Percentiles rank a stretch among this genome's conserved stretches.
phyloP scores from a whole-genome alignment of 2,113 vertebrate species.

The Cavia aperea region DNA sequence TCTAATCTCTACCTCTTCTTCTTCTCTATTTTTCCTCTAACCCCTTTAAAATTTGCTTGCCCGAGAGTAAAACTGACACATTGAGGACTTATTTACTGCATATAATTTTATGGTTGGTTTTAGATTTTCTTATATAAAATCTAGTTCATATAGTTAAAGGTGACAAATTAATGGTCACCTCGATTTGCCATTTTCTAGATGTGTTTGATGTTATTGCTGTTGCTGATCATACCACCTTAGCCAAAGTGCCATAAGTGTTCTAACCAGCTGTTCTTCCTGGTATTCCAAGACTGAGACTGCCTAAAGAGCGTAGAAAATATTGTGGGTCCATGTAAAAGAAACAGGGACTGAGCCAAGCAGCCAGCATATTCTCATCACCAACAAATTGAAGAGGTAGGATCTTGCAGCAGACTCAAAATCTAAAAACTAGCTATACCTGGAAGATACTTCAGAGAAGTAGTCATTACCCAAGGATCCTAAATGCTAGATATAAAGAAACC shows the following conservation, averaged over 20 bases:
- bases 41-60: too few species aligned
- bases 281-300: background rate
- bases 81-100: too few species aligned
- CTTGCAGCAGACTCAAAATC: background rate
- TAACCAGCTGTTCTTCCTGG: background rate
- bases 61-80: too few species aligned
- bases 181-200: background rate
- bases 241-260: background rate
- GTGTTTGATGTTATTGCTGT: background rate
- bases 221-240: background rate
- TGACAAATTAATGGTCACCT: background rate
- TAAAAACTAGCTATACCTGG: background rate
- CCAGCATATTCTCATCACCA: background rate
- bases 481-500: background rate
- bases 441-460: background rate
- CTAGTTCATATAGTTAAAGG: background rate
- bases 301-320: background rate
- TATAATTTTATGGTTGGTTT: background rate
- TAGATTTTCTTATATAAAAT: background rate
- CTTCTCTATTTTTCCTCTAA: too few species aligned
- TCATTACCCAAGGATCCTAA: background rate
- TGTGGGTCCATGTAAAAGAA: background rate
- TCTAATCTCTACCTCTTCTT: too few species aligned
- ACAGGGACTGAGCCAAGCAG: background rate
- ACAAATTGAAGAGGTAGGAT: background rate